phyloP scores from a whole-genome alignment of 2,888 invertebrate genomes.

The Nymphalis urticae region DNA sequence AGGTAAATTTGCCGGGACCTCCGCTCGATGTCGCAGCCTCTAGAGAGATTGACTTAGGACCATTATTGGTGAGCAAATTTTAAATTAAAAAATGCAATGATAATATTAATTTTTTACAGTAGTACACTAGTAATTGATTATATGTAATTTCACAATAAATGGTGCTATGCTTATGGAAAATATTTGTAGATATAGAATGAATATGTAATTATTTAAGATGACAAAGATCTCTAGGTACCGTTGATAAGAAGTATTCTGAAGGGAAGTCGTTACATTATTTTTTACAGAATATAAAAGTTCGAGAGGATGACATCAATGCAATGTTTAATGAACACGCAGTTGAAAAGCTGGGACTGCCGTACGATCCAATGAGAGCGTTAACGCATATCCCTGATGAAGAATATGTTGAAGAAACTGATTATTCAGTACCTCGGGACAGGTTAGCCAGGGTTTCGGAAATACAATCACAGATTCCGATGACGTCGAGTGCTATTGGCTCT shows the following conservation, averaged over 20 bases:
- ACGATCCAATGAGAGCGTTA: slow-evolving; percentile 59
- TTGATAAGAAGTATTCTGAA: too few relatives aligned
- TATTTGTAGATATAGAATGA: background rate
- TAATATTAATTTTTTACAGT: too few relatives aligned
- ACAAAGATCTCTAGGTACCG: too few relatives aligned
- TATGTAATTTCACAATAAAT: too few relatives aligned
- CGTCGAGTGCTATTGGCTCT: slow-evolving; percentile 17
- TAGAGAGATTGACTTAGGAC: slow-evolving; percentile 67
- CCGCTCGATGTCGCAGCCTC: slow-evolving; percentile 63
- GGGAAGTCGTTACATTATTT: background rate
- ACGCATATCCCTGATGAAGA: slow-evolving; percentile 50
- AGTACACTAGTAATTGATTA: too few relatives aligned
- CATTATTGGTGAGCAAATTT: slow-evolving; percentile 56
- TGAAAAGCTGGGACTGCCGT: slow-evolving; percentile 51
- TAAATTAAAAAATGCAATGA: too few relatives aligned
- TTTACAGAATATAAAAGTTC: slow-evolving; percentile 55
- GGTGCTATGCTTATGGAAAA: background rate
- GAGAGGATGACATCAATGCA: slow-evolving; percentile 52
- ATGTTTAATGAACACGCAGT: slow-evolving; percentile 54
- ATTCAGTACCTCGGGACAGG: slow-evolving; percentile 11
- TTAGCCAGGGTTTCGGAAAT: slow-evolving; percentile 11
- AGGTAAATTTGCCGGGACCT: slow-evolving; percentile 59
- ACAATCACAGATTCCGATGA: slow-evolving; percentile 10
- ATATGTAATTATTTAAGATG: background rate
- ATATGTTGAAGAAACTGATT: slow-evolving; percentile 8